These are phyloP conservation scores for Lapara coniferarum DNA, from an alignment of 2,888 invertebrate species.

Conservation along the genomic window DNA sequence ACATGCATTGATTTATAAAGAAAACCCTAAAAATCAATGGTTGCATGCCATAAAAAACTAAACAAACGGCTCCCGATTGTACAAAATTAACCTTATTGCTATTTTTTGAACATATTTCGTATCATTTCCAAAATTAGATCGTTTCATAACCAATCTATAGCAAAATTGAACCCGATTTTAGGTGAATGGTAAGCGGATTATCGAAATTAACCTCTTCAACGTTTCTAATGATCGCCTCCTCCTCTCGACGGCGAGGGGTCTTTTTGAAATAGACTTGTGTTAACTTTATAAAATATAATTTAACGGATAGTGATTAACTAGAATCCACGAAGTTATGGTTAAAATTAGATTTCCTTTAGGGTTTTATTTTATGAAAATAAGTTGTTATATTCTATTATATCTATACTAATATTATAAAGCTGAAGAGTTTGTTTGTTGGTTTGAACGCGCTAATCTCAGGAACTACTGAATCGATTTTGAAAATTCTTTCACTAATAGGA, in stretches of 20 bases:
- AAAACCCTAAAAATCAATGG: no score
- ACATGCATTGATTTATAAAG: no score
- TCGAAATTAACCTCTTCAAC: conserved; percentile 77
- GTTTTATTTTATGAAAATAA: no score
- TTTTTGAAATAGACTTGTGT: conserved; percentile 2
- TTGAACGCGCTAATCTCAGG: no score
- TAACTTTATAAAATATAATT: conserved; percentile 11
- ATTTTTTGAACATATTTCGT: neutral
- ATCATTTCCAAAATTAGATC: neutral
- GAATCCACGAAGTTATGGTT: neutral
- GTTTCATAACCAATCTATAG: neutral
- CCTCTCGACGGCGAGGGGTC: conserved; percentile 57
- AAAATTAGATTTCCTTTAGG: neutral
- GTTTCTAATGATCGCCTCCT: conserved; percentile 70
- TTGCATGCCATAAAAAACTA: neutral
- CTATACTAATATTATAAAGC: no score
- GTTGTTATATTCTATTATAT: no score
- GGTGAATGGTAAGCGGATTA: conserved; percentile 70
- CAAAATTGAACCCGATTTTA: conserved; percentile 32
- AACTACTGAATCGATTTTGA: no score
- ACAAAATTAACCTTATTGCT: neutral
- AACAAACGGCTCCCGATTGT: neutral
- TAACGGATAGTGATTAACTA: neutral
- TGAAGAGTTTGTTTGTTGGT: no score
- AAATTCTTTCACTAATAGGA: no score